phyloP scores from a whole-genome alignment of 2,113 vertebrate species.

The Silurus asotus region DNA sequence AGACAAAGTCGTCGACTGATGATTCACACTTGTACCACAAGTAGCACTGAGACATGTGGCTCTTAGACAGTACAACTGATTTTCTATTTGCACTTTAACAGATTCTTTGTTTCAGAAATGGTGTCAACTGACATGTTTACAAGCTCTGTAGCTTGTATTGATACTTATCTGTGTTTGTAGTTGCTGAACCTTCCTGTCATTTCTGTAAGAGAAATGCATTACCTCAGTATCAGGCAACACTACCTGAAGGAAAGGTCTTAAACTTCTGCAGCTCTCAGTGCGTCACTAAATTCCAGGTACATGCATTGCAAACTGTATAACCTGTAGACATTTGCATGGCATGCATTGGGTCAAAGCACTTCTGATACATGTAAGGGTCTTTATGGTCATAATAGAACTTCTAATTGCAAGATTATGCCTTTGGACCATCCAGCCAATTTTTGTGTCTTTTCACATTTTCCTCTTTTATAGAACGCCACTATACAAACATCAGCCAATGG shows the following conservation, averaged over 20 bases:
- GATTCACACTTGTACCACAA: neutral
- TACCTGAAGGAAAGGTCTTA: constrained; percentile 93
- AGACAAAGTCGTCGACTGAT: too few species aligned
- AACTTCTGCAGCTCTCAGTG: constrained; percentile 98
- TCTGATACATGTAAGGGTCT: neutral
- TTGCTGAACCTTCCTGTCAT: constrained; percentile 89
- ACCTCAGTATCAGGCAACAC: constrained; percentile 95
- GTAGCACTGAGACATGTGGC: neutral
- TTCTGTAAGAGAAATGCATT: constrained; percentile 97
- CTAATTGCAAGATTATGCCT: neutral
- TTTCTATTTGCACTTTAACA: neutral
- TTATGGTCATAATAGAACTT: neutral
- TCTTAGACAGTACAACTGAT: neutral
- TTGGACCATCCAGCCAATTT: neutral
- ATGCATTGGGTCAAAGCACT: neutral
- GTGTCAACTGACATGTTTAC: neutral
- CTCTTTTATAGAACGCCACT: constrained; percentile 77
- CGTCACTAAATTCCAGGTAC: constrained; percentile 97
- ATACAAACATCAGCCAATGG: constrained; percentile 88
- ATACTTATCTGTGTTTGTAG: constrained; percentile 69
- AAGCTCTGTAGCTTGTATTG: constrained; percentile 7
- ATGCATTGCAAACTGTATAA: constrained; percentile 36
- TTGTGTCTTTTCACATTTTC: neutral
- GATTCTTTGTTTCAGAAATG: constrained; percentile 4
- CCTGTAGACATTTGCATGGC: neutral